Base-by-base conservation (phyloP, 2,797 vertebrate genomes). In the Micrastur ruficollis region DNA sequence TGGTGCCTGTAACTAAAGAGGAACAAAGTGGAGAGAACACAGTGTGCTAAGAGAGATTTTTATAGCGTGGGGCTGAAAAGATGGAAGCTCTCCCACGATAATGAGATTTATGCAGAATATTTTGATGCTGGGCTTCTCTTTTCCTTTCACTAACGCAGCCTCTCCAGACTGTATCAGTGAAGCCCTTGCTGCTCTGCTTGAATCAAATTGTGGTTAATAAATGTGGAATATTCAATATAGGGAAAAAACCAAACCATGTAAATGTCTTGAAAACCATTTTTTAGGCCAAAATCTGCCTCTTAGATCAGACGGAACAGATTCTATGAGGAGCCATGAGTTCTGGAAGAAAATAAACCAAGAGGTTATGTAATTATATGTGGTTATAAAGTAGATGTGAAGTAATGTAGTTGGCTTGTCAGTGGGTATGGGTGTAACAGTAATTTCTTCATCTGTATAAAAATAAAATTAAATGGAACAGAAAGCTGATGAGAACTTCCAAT, bases 341-440 rank as follows among this genome's bases (percentile, higher is more conserved):
- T 95, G 96, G 95, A 97, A 97, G 96, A 98, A 98, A 97, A 98
- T 97, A 97, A 97, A 96, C 91, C 32, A 23, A 97, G 95, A 96
- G 93, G 92, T 98, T 98, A 96, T 97, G 97, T 97, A 98, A 98
- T 97, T 97, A 96, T 96, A 95, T 94, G 92, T 95, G 86, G 93
- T 96, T 98, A 93, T 92, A 92, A 97, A 97, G 95, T 95, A 96
- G 42, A 94, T 93, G 96, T 98, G 98, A 98, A 98, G 97, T 98
- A 98, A 97, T 97, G 93, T 96, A 96, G 93, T 97, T 98, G 98
- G 98, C 98, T 97, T 93, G 79, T 93, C 94, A 97, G 90, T 98
- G 96, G 79, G 89, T 87, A 95, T 97, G 98, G 98, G 97, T 96
- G 98, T 98, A 97, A 97, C 97, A 93, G 94, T 96, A 90, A 97